Percentiles rank a stretch among this genome's conserved stretches.
Conservation (phyloP, 2,797 vertebrate genomes). For the Artibeus jamaicensis region DNA sequence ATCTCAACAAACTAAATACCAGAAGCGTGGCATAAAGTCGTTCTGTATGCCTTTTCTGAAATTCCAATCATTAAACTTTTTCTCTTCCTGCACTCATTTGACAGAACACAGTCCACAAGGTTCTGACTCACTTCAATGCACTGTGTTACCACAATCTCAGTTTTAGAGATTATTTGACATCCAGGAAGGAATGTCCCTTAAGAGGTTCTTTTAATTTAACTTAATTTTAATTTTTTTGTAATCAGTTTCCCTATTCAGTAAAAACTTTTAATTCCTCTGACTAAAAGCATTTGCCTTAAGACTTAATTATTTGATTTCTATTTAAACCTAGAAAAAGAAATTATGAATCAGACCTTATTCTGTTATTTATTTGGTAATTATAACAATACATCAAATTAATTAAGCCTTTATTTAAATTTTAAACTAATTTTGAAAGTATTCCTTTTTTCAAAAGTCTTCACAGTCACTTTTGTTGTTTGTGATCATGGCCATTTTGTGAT, state of each 20-base stretch:
- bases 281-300: background rate
- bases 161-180: constrained; percentile 20
- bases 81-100: background rate
- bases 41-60: background rate
- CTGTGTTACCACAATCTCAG: background rate
- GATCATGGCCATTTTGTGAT: background rate
- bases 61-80: background rate
- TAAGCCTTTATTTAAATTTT: background rate
- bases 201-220: background rate
- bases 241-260: background rate
- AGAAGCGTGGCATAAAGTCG: background rate
- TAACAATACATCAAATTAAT: background rate
- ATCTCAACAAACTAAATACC: background rate
- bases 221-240: background rate
- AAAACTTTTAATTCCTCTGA: background rate
- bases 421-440: background rate
- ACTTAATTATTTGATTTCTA: background rate
- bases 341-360: background rate
- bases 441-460: background rate
- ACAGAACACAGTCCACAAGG: background rate
- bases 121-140: background rate
- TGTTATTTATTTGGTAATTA: background rate
- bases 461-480: background rate
- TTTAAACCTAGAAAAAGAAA: constrained; percentile 32
- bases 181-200: background rate